Evolutionary conservation across 2,888 invertebrate species (phyloP).

Genomic region (Tromatobia lineatoria): DNA sequence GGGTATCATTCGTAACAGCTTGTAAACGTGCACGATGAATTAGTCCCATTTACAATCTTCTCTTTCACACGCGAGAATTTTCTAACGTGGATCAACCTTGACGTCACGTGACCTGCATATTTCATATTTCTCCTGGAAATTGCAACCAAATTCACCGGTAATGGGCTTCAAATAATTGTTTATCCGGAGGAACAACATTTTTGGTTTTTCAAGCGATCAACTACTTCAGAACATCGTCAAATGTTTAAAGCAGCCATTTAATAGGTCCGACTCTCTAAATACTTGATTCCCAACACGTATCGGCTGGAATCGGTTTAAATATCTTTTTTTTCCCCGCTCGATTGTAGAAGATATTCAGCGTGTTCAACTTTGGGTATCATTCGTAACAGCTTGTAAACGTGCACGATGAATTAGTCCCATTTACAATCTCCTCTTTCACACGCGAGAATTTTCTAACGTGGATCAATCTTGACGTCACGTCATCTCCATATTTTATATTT

Average conservation of each 20-base stretch:
- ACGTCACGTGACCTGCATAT: neutral
- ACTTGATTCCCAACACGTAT: too few species aligned
- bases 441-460: conserved; percentile 59
- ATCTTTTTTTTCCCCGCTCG: neutral
- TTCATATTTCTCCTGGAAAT: neutral
- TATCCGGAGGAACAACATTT: too few species aligned
- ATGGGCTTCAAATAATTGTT: neutral
- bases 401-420: conserved; percentile 55
- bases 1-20: conserved; percentile 52
- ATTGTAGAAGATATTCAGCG: conserved; percentile 40
- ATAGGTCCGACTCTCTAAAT: too few species aligned
- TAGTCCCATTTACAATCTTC: conserved; percentile 29
- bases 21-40: conserved; percentile 63
- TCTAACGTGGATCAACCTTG: conserved; percentile 45
- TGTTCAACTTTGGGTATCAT: conserved; percentile 45
- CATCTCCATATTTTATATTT: neutral
- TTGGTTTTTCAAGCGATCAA: too few species aligned
- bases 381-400: conserved; percentile 62
- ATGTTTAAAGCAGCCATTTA: too few species aligned
- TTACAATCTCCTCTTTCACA: conserved; percentile 38
- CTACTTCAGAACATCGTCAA: too few species aligned
- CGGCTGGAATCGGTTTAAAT: too few species aligned
- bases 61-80: conserved; percentile 55
- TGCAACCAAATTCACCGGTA: too few species aligned
- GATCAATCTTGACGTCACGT: neutral